Evolutionary conservation across 2,888 invertebrate species (phyloP), one percentile per base, ranked within the genome.

Genomic region (Thecophora atra): DNA sequence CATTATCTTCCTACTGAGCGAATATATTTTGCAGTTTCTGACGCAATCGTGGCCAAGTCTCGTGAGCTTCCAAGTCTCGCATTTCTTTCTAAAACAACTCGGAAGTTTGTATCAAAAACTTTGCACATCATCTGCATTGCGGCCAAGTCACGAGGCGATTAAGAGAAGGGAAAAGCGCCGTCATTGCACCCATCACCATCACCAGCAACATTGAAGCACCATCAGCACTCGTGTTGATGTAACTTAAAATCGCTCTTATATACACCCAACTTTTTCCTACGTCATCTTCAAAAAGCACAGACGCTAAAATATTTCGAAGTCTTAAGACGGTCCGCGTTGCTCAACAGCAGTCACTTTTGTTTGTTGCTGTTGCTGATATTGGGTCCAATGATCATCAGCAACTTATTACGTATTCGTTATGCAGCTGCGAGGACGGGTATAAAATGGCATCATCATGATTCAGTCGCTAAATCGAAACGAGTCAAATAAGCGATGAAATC

Each of bases 341-440:
- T 56, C 24, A 21, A 56, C 30, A 60, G 21, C 42, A 63, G 44
- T 63, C 63, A 63, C 63, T 63, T 63, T 44, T 11, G 19, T 21
- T 44, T 63, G 60, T n/a, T n/a, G 26, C 17, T 4, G 24, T 11
- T 8, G 24, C 19, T 64, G 64, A n/a, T 26, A 47, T 11, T 63
- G 54, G 51, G 5, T 51, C 3, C 8, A 44, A 47, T 21, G 64
- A 64, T 11, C 42, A 64, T 44, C 6, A 44, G 17, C 42, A 67
- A 67, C 37, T 56, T 37, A 56, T 67, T 67, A 44, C 67, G 37
- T 26, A 67, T 56, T 37, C 54, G 5, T 56, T 67, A 44, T 47
- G 64, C 64, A 64, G 24, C 37, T 37, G 7, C 11, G 37, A 37
- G 37, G 6, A 6, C 11, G 37, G 6, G 26, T 58, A 13, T n/a